Percentiles rank a stretch among this genome's conserved stretches.
phyloP scores from a whole-genome alignment of 2,113 vertebrate species.

The Lophura nycthemera region DNA sequence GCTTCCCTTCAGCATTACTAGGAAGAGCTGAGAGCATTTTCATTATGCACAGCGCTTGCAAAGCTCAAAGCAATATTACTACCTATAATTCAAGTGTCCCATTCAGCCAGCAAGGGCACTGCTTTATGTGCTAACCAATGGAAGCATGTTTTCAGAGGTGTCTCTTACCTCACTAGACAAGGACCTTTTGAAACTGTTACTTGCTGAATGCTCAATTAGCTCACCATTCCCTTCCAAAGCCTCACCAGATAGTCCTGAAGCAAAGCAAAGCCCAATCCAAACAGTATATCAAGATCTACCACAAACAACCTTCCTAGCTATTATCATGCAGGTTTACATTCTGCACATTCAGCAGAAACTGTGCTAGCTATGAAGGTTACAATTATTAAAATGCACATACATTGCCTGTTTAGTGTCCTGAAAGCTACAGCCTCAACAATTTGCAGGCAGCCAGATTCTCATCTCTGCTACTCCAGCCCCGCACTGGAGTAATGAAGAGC shows the following conservation, averaged over 20 bases:
- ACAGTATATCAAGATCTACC: neutral
- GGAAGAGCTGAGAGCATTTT: neutral
- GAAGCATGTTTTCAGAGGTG: neutral
- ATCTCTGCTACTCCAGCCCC: neutral
- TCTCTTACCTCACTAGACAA: neutral
- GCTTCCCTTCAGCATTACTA: neutral
- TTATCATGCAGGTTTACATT: neutral
- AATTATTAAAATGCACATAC: neutral
- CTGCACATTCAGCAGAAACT: slow-evolving; percentile 56
- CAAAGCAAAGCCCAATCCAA: slow-evolving; percentile 30
- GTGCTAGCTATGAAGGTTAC: neutral
- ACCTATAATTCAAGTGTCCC: neutral
- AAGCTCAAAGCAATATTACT: neutral
- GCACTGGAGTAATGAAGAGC: neutral
- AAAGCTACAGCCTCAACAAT: neutral
- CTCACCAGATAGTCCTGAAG: neutral
- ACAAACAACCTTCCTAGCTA: neutral
- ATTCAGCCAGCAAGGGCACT: neutral
- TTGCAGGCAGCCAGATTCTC: neutral
- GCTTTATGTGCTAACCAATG: neutral
- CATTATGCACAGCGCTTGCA: neutral
- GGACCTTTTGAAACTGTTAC: neutral
- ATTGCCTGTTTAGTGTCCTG: neutral
- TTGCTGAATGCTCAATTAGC: neutral
- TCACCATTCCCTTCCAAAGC: neutral